A percentile compares a stretch with the other conserved stretches of the same genome.
Conservation (phyloP, 2,888 invertebrate genomes). For the Disparrhopalites patrizii region DNA sequence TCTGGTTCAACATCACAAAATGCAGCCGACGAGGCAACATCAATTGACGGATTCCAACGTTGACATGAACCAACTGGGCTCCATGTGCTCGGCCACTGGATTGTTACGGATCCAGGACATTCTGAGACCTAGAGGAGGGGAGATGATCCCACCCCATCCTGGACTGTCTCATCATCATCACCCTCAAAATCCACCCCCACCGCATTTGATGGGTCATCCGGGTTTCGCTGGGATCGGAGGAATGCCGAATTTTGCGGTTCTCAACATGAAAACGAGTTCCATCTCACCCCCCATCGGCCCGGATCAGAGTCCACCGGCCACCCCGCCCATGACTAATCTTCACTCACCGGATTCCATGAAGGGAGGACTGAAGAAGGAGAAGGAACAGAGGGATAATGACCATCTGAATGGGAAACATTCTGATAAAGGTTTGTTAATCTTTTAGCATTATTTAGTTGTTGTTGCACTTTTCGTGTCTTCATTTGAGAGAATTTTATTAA, state of each 20-base stretch:
- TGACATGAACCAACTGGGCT: constrained; percentile 28
- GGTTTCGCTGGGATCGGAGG: constrained; percentile 34
- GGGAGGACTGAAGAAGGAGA: constrained; percentile 32
- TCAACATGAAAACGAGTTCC: constrained; percentile 41
- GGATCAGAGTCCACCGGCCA: constrained; percentile 48
- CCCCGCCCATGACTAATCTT: constrained; percentile 43
- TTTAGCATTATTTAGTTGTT: not conserved
- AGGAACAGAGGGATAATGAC: constrained; percentile 22
- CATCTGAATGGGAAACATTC: constrained; percentile 34
- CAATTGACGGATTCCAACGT: constrained; percentile 3
- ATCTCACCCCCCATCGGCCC: constrained; percentile 47
- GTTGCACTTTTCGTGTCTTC: constrained; percentile 1
- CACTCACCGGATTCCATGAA: constrained; percentile 45
- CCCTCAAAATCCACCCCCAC: constrained; percentile 26
- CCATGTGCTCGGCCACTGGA: constrained; percentile 41
- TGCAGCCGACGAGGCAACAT: constrained; percentile 44
- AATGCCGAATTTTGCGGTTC: constrained; percentile 28
- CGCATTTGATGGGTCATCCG: constrained; percentile 31
- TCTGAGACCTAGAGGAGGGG: constrained; percentile 35
- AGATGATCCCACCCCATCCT: constrained; percentile 5
- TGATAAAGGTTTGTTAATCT: constrained; percentile 38
- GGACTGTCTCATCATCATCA: constrained; percentile 31
- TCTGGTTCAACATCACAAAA: constrained; percentile 42
- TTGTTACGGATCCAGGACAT: constrained; percentile 48
- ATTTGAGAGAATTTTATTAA: not conserved